These are phyloP conservation scores for Dipodomys merriami DNA, from an alignment of 2,113 vertebrate genomes.

Conservation along the genomic window DNA sequence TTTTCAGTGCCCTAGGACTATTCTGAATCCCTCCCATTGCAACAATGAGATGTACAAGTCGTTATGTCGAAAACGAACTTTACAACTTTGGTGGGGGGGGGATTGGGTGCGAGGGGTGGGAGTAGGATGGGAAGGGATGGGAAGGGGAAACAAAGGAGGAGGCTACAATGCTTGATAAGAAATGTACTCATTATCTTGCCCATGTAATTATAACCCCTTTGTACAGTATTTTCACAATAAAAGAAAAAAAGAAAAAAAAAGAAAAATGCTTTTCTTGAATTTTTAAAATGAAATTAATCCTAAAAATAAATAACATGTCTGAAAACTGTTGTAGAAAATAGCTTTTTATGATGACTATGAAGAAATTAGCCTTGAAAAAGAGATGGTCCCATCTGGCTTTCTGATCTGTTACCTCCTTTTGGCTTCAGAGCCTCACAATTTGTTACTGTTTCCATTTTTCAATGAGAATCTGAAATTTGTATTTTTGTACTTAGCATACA, in stretches of 20 bases:
- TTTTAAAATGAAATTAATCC: background rate
- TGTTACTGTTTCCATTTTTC: slow-evolving; percentile 6
- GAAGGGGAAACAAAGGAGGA: too few species aligned
- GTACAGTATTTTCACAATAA: too few species aligned
- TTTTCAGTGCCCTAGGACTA: background rate
- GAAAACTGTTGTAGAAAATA: slow-evolving; percentile 31
- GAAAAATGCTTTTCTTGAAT: background rate
- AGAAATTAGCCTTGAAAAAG: slow-evolving; percentile 51
- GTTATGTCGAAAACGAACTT: too few species aligned
- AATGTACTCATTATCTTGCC: too few species aligned
- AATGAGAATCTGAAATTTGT: background rate
- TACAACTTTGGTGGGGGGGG: too few species aligned
- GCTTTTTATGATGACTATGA: background rate
- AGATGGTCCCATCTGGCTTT: background rate
- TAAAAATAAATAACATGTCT: slow-evolving; percentile 2
- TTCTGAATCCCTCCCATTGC: background rate
- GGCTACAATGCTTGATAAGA: too few species aligned
- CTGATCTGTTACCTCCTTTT: background rate
- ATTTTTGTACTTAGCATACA: background rate
- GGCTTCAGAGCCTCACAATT: background rate
- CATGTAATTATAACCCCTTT: too few species aligned
- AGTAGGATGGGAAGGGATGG: too few species aligned
- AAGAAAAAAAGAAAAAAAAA: background rate
- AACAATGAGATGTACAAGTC: too few species aligned
- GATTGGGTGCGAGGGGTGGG: too few species aligned